phyloP scores from a whole-genome alignment of 2,113 vertebrate species.

The Oryctolagus cuniculus region mOryCun1.1 NC_091441.1:30396501-30397000 shows the following conservation, averaged over 20 bases:
- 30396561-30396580: no score
- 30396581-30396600: no score
- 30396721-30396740: not conserved
- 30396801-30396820: not conserved
- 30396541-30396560: no score
- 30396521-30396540: no score
- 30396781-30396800: not conserved
- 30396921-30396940: not conserved
- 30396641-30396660: not conserved
- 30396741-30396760: not conserved
- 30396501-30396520: no score
- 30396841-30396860: not conserved
- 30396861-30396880: not conserved
- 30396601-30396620: not conserved
- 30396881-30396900: not conserved
- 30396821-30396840: not conserved
- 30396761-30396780: not conserved
- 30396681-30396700: not conserved
- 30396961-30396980: not conserved
- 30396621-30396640: not conserved
- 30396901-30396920: not conserved
- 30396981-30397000: not conserved
- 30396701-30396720: not conserved
- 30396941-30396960: not conserved
- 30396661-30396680: not conserved